Percentiles rank a stretch among this genome's conserved stretches.
phyloP scores from a whole-genome alignment of 92 coral and sea anemone genomes.

The Nematostella vectensis region DNA sequence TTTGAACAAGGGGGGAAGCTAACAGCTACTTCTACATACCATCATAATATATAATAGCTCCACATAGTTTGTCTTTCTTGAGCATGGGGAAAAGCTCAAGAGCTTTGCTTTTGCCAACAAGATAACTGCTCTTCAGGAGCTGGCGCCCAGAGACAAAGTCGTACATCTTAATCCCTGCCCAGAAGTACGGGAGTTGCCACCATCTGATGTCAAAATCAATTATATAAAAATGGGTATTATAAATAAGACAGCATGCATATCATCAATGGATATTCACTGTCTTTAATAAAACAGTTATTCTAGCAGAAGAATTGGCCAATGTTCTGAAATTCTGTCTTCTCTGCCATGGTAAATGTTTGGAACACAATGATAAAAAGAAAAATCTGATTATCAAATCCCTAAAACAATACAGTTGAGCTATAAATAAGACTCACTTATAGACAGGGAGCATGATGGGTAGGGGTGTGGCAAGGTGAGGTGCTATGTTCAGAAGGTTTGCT shows the following conservation, averaged over 20 bases:
- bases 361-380: no score
- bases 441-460: constrained; percentile 96
- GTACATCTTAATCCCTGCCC: constrained; percentile 97
- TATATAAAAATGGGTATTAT: no score
- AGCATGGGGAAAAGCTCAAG: constrained; percentile 93
- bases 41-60: constrained; percentile 95
- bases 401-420: no score
- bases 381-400: no score
- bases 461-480: constrained; percentile 86
- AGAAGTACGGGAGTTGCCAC: constrained; percentile 98
- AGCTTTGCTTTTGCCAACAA: constrained; percentile 88
- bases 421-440: constrained; percentile 69
- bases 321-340: no score
- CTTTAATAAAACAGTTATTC: not conserved
- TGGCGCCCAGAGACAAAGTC: constrained; percentile 90
- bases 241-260: no score
- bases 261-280: not conserved
- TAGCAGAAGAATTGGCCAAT: not conserved
- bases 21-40: constrained; percentile 67
- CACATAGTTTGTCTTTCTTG: constrained; percentile 85
- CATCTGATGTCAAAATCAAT: constrained; percentile 52
- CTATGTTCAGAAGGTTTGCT: constrained; percentile 86
- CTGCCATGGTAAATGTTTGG: no score
- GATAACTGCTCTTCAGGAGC: constrained; percentile 83
- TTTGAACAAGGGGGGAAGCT: no score